Conservation (phyloP, 2,888 invertebrate genomes). For the Sussaba pulchella region DNA sequence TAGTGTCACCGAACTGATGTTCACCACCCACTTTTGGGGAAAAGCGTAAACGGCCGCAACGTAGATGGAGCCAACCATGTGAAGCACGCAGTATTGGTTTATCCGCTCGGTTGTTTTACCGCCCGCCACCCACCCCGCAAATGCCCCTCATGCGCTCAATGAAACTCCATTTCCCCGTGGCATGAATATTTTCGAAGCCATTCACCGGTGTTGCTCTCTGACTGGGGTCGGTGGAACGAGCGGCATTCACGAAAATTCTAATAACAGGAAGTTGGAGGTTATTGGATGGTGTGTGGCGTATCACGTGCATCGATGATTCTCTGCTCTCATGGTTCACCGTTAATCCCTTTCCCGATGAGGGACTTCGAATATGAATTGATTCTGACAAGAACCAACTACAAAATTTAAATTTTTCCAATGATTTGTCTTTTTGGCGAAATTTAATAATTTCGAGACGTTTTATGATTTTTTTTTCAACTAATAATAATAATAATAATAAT, state of each 20-base stretch:
- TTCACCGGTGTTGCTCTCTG: constrained; percentile 9
- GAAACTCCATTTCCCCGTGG: constrained; percentile 55
- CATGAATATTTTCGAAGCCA: constrained; percentile 64
- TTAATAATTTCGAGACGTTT: no score
- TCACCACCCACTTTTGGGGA: constrained; percentile 54
- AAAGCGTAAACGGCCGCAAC: constrained; percentile 38
- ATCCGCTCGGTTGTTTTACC: constrained; percentile 50
- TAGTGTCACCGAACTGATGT: no score
- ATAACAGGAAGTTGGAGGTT: constrained; percentile 33
- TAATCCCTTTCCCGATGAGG: no score
- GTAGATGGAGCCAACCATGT: constrained; percentile 40
- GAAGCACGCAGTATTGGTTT: constrained; percentile 56
- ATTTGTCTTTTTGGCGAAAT: no score
- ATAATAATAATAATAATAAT: no score
- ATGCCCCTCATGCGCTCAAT: no score
- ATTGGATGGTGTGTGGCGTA: background rate
- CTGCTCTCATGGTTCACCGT: background rate
- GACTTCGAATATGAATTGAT: no score
- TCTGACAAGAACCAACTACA: no score
- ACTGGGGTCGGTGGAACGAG: constrained; percentile 11
- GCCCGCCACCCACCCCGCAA: no score
- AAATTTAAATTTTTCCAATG: no score
- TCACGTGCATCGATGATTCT: background rate
- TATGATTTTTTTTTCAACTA: no score
- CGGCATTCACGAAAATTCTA: constrained; percentile 13